Evolutionary conservation across 1,140 invertebrate genomes (phyloP).

Genomic region (Drosophila subobscura): DNA sequence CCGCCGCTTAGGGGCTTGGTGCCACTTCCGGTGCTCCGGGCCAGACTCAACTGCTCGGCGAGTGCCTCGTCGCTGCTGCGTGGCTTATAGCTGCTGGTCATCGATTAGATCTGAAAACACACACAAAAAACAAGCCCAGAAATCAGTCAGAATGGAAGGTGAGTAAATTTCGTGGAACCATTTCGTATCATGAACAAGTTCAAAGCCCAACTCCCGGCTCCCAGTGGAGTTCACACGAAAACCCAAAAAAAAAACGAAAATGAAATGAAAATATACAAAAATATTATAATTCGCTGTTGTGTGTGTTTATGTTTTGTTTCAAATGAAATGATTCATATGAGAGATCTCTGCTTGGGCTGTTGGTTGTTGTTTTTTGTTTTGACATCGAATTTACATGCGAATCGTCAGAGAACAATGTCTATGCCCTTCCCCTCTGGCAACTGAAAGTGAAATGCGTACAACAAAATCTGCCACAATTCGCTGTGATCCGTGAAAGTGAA

Average conservation of each 20-base stretch:
- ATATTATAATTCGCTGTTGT: constrained; percentile 48
- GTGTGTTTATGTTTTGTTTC: constrained; percentile 30
- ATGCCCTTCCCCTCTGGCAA: not conserved
- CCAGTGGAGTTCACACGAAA: constrained; percentile 61
- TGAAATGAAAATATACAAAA: constrained; percentile 29
- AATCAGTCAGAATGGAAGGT: constrained; percentile 1
- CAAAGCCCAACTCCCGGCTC: constrained; percentile 39
- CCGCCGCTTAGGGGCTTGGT: constrained; percentile 17
- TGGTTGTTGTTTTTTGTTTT: constrained; percentile 27
- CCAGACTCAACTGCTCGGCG: constrained; percentile 67
- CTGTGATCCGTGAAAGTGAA: constrained; percentile 62
- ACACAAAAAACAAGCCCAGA: constrained; percentile 8
- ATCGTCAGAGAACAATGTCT: constrained; percentile 61
- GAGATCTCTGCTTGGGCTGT: constrained; percentile 38
- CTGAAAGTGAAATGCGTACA: constrained; percentile 54
- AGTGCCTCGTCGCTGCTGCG: constrained; percentile 71
- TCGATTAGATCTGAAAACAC: constrained; percentile 63
- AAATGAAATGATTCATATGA: constrained; percentile 75
- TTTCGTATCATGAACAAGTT: constrained; percentile 45
- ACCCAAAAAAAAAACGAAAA: constrained; percentile 26
- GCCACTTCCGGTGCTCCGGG: constrained; percentile 50
- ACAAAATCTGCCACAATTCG: constrained; percentile 9
- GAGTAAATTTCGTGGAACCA: constrained; percentile 44
- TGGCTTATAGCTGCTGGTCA: constrained; percentile 61
- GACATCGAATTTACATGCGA: constrained; percentile 65